phyloP scores from a whole-genome alignment of 2,113 vertebrate genomes.

The Anoplopoma fimbria region DNA sequence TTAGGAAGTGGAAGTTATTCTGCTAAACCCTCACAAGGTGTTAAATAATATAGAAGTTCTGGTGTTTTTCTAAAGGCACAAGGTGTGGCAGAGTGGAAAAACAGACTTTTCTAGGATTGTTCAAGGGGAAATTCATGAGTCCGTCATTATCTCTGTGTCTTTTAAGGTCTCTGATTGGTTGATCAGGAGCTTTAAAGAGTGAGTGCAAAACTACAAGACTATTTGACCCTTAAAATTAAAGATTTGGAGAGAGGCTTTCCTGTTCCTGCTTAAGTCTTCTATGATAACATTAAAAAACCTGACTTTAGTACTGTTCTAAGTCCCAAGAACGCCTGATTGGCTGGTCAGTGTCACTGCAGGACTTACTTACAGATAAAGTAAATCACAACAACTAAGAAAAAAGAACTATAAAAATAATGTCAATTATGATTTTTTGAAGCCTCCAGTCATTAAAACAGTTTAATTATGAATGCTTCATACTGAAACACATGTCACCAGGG shows the following conservation, averaged over 20 bases:
- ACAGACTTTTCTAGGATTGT: neutral
- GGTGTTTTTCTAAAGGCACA: conserved; percentile 52
- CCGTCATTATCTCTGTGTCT: neutral
- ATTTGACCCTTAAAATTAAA: neutral
- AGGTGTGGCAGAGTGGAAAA: conserved; percentile 22
- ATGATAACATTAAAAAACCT: neutral
- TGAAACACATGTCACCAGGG: neutral
- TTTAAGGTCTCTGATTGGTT: conserved; percentile 29
- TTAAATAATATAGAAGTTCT: neutral
- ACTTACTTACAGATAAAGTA: neutral
- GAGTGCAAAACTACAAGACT: neutral
- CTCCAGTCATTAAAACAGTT: neutral
- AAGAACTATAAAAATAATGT: neutral
- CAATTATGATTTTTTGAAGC: neutral
- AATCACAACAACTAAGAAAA: neutral
- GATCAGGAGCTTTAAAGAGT: conserved; percentile 29
- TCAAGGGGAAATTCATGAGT: neutral
- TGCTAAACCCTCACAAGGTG: neutral
- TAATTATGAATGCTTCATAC: neutral
- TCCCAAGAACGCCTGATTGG: conserved; percentile 58
- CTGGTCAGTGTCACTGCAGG: conserved; percentile 53
- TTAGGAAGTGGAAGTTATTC: neutral
- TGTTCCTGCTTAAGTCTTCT: neutral
- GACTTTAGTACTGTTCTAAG: neutral
- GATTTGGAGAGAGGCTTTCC: neutral